Base-by-base conservation (phyloP, 2,113 vertebrate species). In the Ceratotherium simum region DNA sequence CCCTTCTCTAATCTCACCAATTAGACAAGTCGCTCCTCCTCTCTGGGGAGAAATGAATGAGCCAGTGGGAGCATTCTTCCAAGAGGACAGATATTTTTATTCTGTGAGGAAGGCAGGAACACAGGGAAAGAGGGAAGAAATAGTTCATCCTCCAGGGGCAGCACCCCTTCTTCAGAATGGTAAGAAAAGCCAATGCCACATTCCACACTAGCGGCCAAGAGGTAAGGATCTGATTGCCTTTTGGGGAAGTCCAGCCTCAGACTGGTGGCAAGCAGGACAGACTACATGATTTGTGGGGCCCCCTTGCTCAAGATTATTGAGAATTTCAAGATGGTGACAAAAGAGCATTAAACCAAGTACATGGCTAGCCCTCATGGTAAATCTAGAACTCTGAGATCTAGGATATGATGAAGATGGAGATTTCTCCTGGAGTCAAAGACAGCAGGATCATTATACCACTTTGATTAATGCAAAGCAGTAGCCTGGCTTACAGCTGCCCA, bases 281-380 rank as follows among this genome's bases (percentile, higher is more conserved):
- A 21, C 18, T 51, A 48, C 29, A 20, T 18, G 8, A 75, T 54
- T 8, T 31, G 10, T 0, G 3, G 58, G 33, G 10, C 5, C 31
- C 9, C 39, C 23, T 51, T 72, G 36, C 7, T 65, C 11, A 82
- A 70, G 80, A 27, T 48, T 25, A 69, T 8, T 36, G 51, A 36
- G 3, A 51, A 58, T 72, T 46, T 96, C 16, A 31, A 39, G 31
- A 54, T 70, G 56, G 5, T 51, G 6, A 18, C 20, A 48, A 75
- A 5, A 33, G 58, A 70, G 29, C 7, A 42, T 56, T 51, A 88
- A 93, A 36, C 6, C 21, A 67, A 78, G 39, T 2, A 8, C 1
- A 64, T 42, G 42, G 31, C 13, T 20, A 64, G 54, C 5, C 33
- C n/a, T 54, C 10, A 6, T 20, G 29, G 39, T 9, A 48, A 58